A percentile compares a stretch with the other conserved stretches of the same genome.
Conservation (phyloP, 2,113 vertebrate species). For the Atractosteus spatula region DNA sequence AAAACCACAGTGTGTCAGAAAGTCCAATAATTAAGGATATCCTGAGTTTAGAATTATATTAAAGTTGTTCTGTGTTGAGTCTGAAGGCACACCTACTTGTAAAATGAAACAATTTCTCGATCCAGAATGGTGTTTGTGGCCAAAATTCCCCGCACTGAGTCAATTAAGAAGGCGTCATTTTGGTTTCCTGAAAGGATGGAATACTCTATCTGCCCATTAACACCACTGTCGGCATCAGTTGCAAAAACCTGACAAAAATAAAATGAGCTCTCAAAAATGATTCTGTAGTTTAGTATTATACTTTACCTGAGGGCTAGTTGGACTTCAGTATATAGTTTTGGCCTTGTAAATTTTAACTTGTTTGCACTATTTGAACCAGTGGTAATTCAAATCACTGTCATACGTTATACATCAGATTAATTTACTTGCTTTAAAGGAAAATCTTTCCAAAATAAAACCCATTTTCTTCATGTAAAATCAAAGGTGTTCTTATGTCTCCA, state of each 20-base stretch:
- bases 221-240: slow-evolving; percentile 75
- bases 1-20: too few species aligned
- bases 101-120: slow-evolving; percentile 70
- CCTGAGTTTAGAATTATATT: too few species aligned
- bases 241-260: slow-evolving; percentile 73
- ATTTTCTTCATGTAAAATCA: too few species aligned
- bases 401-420: too few species aligned
- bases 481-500: too few species aligned
- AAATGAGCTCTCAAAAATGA: background rate
- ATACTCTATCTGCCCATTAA: slow-evolving; percentile 78
- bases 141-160: slow-evolving; percentile 73
- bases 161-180: slow-evolving; percentile 72
- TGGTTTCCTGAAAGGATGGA: slow-evolving; percentile 81
- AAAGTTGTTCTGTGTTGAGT: too few species aligned
- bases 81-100: slow-evolving; percentile 69
- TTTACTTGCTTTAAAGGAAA: too few species aligned
- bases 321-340: background rate
- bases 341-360: too few species aligned
- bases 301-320: background rate
- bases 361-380: too few species aligned
- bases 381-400: too few species aligned
- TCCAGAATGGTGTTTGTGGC: slow-evolving; percentile 72
- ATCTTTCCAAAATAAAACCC: too few species aligned
- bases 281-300: background rate
- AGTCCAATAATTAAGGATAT: too few species aligned